Evolutionary conservation across 2,797 vertebrate species (phyloP), one percentile per base, ranked within the genome.

Genomic region (Aplochiton taeniatus): DNA sequence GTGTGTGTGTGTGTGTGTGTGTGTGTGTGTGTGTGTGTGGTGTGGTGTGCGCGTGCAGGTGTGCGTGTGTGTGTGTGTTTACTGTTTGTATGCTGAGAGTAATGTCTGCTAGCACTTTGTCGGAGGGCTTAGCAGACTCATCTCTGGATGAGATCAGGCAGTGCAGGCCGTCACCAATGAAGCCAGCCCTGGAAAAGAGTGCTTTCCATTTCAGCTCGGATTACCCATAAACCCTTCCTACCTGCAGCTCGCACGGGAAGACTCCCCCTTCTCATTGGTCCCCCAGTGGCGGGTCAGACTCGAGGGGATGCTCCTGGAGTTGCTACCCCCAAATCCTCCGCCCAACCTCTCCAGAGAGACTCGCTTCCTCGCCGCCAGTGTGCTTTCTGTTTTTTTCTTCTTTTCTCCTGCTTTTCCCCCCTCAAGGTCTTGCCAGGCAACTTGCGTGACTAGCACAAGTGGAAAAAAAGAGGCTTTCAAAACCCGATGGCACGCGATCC

Each of bases 391-490:
- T 73, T 87, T 81, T 70, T 70, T 65, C 48, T 31, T 55, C 42
- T 87, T 87, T 90, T 86, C 86, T 78, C 78, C 68, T 76, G 65
- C 71, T 79, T 77, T 75, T 63, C 73, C 62, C 76, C 85, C 77
- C 82, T 84, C 85, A 82, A 88, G 88, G 83, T 90, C 85, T 83
- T 88, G 88, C 90, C 91, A 91, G 89, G 87, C 91, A 87, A 86
- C 83, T 93, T 91, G 93, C 93, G 91, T 93, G 93, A 94, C 93
- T 91, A 90, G 90, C 89, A 75, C 75, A 88, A 91, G 84, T 74
- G 80, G 87, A 83, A 88, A 88, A 91, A 90, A 79, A 89, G 88
- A 83, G 80, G 74, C 84, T 42, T 90, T 89, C 83, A 81, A 89
- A 93, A 88, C 82, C 87, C 90, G 86, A 81, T 93, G 91, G 93